Percentiles rank a stretch among this genome's conserved stretches.
phyloP scores from a whole-genome alignment of 92 coral and sea anemone genomes.

The Heteractis magnifica region DNA sequence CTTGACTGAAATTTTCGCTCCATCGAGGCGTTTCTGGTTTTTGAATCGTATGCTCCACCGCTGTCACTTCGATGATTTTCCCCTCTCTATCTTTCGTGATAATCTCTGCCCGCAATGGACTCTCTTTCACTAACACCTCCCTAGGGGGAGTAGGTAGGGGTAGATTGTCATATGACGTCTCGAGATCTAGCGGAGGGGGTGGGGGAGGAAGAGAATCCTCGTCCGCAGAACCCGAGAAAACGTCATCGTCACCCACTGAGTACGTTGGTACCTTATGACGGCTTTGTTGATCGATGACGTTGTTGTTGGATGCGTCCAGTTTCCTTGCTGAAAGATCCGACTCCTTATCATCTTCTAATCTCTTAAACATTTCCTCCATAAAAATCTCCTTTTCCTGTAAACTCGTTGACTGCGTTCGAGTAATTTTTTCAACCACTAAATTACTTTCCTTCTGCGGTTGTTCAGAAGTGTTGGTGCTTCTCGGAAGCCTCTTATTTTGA shows the following conservation, averaged over 20 bases:
- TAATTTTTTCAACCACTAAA: conserved; percentile 18
- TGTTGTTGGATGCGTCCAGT: neutral
- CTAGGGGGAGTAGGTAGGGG: conserved; percentile 83
- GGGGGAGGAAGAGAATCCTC: conserved; percentile 82
- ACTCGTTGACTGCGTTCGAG: conserved; percentile 32
- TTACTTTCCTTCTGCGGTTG: neutral
- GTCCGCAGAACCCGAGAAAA: conserved; percentile 37
- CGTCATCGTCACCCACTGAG: conserved; percentile 57
- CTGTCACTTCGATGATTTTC: conserved; percentile 2
- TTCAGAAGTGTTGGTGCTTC: neutral
- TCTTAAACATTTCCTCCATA: conserved; percentile 38
- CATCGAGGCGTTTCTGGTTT: neutral
- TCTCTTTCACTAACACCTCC: conserved; percentile 55
- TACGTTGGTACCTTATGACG: conserved; percentile 37
- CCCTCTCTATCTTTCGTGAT: conserved; percentile 4
- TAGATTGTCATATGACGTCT: conserved; percentile 69
- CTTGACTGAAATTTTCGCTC: neutral
- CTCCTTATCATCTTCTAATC: conserved; percentile 6
- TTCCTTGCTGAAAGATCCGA: neutral
- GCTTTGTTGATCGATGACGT: conserved; percentile 24
- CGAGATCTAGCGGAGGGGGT: conserved; percentile 59
- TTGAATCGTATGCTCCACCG: conserved; percentile 12
- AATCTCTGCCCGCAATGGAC: neutral
- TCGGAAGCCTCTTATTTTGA: neutral
- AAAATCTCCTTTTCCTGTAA: conserved; percentile 35